Conservation (phyloP, 1,140 invertebrate species). For the Zaprionus taronus region DNA sequence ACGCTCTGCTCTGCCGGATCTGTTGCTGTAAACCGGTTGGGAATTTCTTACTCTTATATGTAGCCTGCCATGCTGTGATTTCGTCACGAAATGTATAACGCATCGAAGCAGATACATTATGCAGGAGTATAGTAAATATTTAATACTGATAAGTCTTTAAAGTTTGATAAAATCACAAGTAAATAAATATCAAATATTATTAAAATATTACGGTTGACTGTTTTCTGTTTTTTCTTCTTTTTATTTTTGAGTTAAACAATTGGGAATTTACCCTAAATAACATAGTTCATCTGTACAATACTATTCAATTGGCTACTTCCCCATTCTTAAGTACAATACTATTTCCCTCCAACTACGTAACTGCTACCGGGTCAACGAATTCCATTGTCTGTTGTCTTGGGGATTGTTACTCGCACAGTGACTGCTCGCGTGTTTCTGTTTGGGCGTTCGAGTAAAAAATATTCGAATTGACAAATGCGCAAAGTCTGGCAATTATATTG, state of each 20-base stretch:
- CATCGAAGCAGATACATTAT: background rate
- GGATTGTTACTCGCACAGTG: background rate
- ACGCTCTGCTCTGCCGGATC: constrained; percentile 5
- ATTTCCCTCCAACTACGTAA: constrained; percentile 4
- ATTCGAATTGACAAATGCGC: background rate
- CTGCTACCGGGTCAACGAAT: constrained; percentile 28
- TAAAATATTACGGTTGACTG: too few species aligned
- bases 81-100: constrained; percentile 1
- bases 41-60: constrained; percentile 10
- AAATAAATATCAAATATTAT: too few species aligned
- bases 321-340: background rate
- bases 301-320: background rate
- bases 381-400: constrained; percentile 10
- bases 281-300: background rate
- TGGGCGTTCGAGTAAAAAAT: constrained; percentile 19
- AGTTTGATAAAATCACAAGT: too few species aligned
- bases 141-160: background rate
- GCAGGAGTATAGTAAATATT: background rate
- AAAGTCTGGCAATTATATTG: constrained; percentile 19
- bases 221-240: too few species aligned
- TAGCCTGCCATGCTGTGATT: background rate
- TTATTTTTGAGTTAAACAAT: background rate
- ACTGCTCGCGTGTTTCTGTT: constrained; percentile 16
- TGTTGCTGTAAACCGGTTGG: constrained; percentile 27
- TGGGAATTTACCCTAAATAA: background rate